phyloP scores from a whole-genome alignment of 2,113 vertebrate genomes.

The Catharus fuscescens region DNA sequence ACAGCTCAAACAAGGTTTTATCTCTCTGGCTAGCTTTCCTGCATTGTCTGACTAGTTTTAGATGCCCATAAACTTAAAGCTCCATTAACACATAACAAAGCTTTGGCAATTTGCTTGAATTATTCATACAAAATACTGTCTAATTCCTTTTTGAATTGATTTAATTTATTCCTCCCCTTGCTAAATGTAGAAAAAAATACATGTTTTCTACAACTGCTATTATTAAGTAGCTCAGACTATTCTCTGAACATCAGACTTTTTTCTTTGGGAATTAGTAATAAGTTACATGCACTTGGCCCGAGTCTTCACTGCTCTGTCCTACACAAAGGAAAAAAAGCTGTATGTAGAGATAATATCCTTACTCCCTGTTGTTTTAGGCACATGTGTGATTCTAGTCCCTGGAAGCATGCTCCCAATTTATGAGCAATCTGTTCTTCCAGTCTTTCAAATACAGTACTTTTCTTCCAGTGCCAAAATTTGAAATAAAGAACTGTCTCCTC shows the following conservation, averaged over 20 bases:
- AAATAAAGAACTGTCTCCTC: neutral
- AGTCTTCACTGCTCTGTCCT: neutral
- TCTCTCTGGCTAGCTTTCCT: constrained; percentile 9
- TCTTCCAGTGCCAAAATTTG: neutral
- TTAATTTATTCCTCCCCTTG: constrained; percentile 59
- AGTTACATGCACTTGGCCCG: neutral
- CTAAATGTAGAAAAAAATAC: constrained; percentile 38
- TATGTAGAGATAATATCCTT: neutral
- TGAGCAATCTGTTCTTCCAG: constrained; percentile 19
- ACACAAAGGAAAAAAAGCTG: neutral
- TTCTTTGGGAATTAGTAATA: neutral
- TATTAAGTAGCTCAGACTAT: constrained; percentile 40
- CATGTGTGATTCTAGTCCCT: neutral
- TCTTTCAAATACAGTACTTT: neutral
- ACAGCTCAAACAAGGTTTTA: neutral
- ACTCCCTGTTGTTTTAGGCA: neutral
- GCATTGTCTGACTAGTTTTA: neutral
- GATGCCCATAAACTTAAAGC: neutral
- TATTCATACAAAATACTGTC: constrained; percentile 45
- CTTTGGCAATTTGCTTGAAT: constrained; percentile 16
- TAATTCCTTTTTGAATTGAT: constrained; percentile 19
- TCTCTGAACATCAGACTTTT: neutral
- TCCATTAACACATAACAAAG: neutral
- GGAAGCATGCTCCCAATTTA: neutral
- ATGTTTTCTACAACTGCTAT: constrained; percentile 4